Evolutionary conservation across 2,888 invertebrate species (phyloP), one percentile per base, ranked within the genome.

Genomic region (Nebria brevicollis): DNA sequence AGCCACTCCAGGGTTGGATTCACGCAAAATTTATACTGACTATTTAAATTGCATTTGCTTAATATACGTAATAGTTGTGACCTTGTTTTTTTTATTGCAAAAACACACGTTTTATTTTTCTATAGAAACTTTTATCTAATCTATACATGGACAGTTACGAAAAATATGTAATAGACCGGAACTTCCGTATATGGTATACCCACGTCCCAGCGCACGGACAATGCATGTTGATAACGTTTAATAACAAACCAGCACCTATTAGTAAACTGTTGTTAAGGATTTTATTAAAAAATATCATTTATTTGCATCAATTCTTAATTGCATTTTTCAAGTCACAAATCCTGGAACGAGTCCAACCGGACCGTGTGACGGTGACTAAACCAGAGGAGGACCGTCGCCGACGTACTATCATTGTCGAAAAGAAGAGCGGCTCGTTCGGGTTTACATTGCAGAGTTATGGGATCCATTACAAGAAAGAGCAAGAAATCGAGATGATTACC

Each of bases 381-480:
- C 93, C 94, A 8, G 95, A 96, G 85, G 96, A 96, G 85, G 97
- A 98, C 88, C 95, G 97, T 86, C 91, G 96, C 25, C 92, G 96
- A 82, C 93, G 98, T 70, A 95, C 98, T 15, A 98, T 98, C 82
- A 97, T 98, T 82, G 94, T 97, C 5, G 97, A 97, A 88, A 96
- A 96, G 90, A 95, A 94, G 87, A 95, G 95, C 88, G 95, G 95
- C 72, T 95, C 95, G 43, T 98, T 96, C 88, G 98, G 98, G 13
- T 98, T 98, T 89, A 98, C 98, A 0, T 91, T 98, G 66, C 98
- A 98, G 93, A 98, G 98, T 86, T 98, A 98, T 88, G 98, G 98
- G 64, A 98, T 98, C 83, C 97, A 98, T 88, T 97, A 98, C 89
- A 97, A 97, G 88, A 94, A 95, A 90, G 97, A 96, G 86, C 95